Base-by-base conservation (phyloP, 2,888 invertebrate genomes). In the Galeruca laticollis region DNA sequence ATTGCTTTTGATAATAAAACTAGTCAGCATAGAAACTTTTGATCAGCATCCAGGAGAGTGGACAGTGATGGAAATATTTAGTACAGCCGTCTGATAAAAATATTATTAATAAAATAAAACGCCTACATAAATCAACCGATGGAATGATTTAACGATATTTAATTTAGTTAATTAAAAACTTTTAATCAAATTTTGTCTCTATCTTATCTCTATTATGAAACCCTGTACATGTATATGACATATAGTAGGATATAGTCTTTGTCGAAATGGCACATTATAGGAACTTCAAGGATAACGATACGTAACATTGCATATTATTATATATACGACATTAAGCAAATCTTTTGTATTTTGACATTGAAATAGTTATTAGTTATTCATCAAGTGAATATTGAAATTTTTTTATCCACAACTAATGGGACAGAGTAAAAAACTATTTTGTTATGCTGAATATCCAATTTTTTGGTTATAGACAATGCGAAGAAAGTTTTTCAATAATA, bases 341-440 rank as follows among this genome's bases (percentile, higher is more conserved):
- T 51, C 49, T 51, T 49, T 49, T 49, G 20, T 20, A 18, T 49
- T 20, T 18, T 51, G 49, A 51, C 49, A 51, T 51, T 51, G 49
- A 51, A 51, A 51, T 20, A 51, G 6, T 26, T 26, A 26, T 51
- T 51, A 18, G 49, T 15, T 51, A 51, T 15, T n/a, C 49, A 3
- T 51, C 21, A 10, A 11, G 10, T 51, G 49, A 51, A 51, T 51
- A 51, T 21, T 20, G n/a, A 40, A 40, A 40, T 40, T 40, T 40
- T 40, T 40, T 40, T 40, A 13, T 40, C 3, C 1, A 40, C n/a
- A 40, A 40, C 40, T 6, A 40, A 40, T 10, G 26, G 26, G 40
- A 40, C n/a, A 5, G 13, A n/a, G 40, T 6, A 40, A 40, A 40
- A 40, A 40, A 11, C 2, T 40, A n/a, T 40, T 40, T 5, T 5